Base-by-base conservation (phyloP, 1,140 invertebrate genomes). In the Pseudomyrmex sp. region DNA sequence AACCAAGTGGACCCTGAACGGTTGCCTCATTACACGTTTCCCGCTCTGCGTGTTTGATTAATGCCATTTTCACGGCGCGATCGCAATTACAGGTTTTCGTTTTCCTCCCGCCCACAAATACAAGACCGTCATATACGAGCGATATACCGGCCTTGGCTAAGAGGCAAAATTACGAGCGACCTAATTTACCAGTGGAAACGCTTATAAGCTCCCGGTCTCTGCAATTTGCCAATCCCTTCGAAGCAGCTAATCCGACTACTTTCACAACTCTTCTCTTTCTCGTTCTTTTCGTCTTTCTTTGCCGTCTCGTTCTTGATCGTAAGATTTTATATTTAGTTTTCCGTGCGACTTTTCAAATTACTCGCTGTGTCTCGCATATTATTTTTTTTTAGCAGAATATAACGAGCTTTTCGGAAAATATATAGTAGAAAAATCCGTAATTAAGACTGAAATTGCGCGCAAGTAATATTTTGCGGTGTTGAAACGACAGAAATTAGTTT, bases 161-260 rank as follows among this genome's bases (percentile, higher is more conserved):
- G 46, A 80, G 8, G 23, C 50, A 15, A 56, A 83, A 76, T 80
- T 85, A 83, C 72, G 63, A 52, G 65, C 76, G 83, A 86, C 82
- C 86, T 73, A 84, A 87, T 87, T 91, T 84, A 56, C 70, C 54
- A 69, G 65, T 83, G 83, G 85, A 89, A 90, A 89, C 83, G 84
- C 85, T 88, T 82, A 88, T 83, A 88, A 90, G 63, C 73, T 26
- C 35, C 35, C 68, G 83, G 82, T 89, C 68, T 61, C 84, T 58
- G 84, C 84, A 82, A 84, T 86, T 84, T 72, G 84, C 88, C 86
- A 79, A 87, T 68, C 62, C 23, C 72, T 63, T 87, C 68, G 76
- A 63, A 77, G 83, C 66, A 72, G 77, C 73, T 79, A 85, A 86
- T 90, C 83, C 69, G 20, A 69, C 76, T 48, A 70, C 44, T 79